Evolutionary conservation across 2,888 invertebrate species (phyloP).

Genomic region (Drosophila koepferae): DNA sequence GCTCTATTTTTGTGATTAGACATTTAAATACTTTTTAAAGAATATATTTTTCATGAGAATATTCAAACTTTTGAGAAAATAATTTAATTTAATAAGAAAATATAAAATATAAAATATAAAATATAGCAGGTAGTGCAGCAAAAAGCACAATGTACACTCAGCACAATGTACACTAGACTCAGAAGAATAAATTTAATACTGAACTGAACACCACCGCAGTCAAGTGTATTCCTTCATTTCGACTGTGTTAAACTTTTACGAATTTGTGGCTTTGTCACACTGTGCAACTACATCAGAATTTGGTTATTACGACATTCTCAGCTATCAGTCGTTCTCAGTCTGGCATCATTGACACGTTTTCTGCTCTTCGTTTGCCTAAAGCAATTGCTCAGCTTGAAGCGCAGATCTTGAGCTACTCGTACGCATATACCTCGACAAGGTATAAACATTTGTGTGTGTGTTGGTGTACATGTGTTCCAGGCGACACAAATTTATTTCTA

Average conservation of each 20-base stretch:
- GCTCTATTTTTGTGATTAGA: too few species aligned
- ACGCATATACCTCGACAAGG: slow-evolving; percentile 48
- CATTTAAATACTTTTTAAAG: too few species aligned
- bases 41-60: too few species aligned
- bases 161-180: too few species aligned
- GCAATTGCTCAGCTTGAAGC: slow-evolving; percentile 21
- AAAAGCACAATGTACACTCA: too few species aligned
- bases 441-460: slow-evolving; percentile 60
- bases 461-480: slow-evolving; percentile 42
- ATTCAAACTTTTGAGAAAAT: too few species aligned
- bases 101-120: too few species aligned
- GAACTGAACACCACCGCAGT: too few species aligned
- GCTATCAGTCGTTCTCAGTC: slow-evolving; percentile 64
- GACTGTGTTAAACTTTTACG: not conserved
- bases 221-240: too few species aligned
- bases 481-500: slow-evolving; percentile 78
- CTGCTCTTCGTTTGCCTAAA: slow-evolving; percentile 24
- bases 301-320: slow-evolving; percentile 60
- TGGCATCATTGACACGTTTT: slow-evolving; percentile 77
- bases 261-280: slow-evolving; percentile 32
- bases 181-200: too few species aligned
- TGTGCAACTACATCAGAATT: slow-evolving; percentile 54
- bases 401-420: slow-evolving; percentile 8
- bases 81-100: too few species aligned
- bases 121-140: too few species aligned